Percentiles rank a stretch among this genome's conserved stretches.
phyloP scores from a whole-genome alignment of 2,888 invertebrate species.

The Julus scanicus region DNA sequence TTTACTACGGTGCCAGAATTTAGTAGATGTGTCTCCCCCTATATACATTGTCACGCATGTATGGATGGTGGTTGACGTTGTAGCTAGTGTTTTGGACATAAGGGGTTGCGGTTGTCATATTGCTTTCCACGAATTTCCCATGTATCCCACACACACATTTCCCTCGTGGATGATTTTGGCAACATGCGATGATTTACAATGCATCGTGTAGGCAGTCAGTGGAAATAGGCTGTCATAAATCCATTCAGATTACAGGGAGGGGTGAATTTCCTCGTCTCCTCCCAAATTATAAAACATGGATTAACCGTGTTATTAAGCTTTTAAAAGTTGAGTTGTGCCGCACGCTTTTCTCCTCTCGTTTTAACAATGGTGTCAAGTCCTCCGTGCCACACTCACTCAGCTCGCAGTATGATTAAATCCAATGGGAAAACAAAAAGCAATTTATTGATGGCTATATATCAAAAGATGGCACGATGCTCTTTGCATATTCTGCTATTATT shows the following conservation, averaged over 20 bases:
- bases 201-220: neutral
- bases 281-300: conserved; percentile 50
- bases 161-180: neutral
- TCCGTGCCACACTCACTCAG: conserved; percentile 26
- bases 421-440: conserved; percentile 46
- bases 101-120: neutral
- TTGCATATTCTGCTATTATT: neutral
- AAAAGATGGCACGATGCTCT: neutral
- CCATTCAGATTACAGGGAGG: conserved; percentile 36
- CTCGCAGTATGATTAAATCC: conserved; percentile 8
- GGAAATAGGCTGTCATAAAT: conserved; percentile 40
- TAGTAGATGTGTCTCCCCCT: too few species aligned
- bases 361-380: conserved; percentile 17
- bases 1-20: too few species aligned
- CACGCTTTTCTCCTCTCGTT: conserved; percentile 23
- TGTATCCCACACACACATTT: neutral
- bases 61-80: neutral
- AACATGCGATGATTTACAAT: neutral
- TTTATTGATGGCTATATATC: conserved; percentile 42
- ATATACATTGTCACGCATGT: too few species aligned
- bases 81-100: too few species aligned
- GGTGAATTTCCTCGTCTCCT: conserved; percentile 44
- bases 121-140: neutral
- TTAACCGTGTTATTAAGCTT: conserved; percentile 48
- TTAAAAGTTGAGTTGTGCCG: conserved; percentile 8